A percentile compares a stretch with the other conserved stretches of the same genome.
phyloP scores from a whole-genome alignment of 2,888 invertebrate species.

The Salpingus planirostris region DNA sequence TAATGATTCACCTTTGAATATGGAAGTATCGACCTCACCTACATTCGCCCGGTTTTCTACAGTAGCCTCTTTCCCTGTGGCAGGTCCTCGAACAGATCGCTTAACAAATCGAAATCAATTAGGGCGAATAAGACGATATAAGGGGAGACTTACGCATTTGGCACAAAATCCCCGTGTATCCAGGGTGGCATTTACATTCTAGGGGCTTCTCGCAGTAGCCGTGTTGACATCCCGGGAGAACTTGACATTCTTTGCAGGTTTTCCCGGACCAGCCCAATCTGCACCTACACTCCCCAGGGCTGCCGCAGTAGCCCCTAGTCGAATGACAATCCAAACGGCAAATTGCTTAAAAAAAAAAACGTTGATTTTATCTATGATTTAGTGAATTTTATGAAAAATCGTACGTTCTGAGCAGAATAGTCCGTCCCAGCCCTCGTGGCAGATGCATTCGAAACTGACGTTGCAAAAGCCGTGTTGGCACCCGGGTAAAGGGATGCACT shows the following conservation, averaged over 20 bases:
- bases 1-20: conserved; percentile 4
- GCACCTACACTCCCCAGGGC: conserved; percentile 82
- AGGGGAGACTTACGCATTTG: conserved; percentile 63
- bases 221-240: conserved; percentile 82
- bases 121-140: conserved; percentile 15
- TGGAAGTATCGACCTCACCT: conserved; percentile 50
- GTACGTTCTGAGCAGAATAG: conserved; percentile 82
- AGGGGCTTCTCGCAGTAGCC: conserved; percentile 84
- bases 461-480: conserved; percentile 82
- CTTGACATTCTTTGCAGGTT: conserved; percentile 77
- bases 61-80: conserved; percentile 75
- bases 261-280: conserved; percentile 85
- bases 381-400: conserved; percentile 23
- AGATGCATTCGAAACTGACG: conserved; percentile 78
- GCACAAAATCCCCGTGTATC: conserved; percentile 84
- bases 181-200: conserved; percentile 83
- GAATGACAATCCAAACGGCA: conserved; percentile 80
- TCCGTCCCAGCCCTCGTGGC: conserved; percentile 80
- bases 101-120: conserved; percentile 6
- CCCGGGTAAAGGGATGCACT: conserved; percentile 77
- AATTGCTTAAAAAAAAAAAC: conserved; percentile 49
- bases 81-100: conserved; percentile 65
- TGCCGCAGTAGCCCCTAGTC: conserved; percentile 77
- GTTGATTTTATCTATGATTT: neutral
- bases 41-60: conserved; percentile 70